A percentile compares a stretch with the other conserved stretches of the same genome.
phyloP scores from a whole-genome alignment of 1,140 invertebrate species.

The Neelides sp. region DNA sequence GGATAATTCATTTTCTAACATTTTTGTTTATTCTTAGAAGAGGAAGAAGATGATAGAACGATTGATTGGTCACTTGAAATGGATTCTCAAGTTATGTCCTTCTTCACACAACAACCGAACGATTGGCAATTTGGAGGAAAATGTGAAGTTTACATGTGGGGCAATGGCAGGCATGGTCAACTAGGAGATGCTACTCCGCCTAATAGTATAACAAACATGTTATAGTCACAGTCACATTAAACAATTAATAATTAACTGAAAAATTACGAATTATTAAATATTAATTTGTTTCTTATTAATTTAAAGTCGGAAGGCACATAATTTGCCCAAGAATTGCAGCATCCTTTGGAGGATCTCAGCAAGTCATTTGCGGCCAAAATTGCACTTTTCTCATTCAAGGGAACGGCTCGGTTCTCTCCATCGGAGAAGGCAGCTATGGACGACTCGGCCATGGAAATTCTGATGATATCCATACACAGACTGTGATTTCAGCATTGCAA shows the following conservation, averaged over 20 bases:
- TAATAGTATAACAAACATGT: too few species aligned
- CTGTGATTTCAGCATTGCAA: slow-evolving; percentile 51
- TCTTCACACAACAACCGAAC: slow-evolving; percentile 47
- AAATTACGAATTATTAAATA: neutral
- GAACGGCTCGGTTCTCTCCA: slow-evolving; percentile 45
- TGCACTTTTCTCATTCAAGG: slow-evolving; percentile 47
- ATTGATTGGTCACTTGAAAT: slow-evolving; percentile 45
- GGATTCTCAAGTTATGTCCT: slow-evolving; percentile 50
- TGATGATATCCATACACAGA: slow-evolving; percentile 46
- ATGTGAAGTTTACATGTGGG: slow-evolving; percentile 51
- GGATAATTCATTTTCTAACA: neutral
- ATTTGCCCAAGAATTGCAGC: slow-evolving; percentile 37
- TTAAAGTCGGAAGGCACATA: slow-evolving; percentile 34
- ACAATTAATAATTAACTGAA: slow-evolving; percentile 1
- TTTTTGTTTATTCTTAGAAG: neutral
- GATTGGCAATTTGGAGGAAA: slow-evolving; percentile 56
- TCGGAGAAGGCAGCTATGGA: slow-evolving; percentile 48
- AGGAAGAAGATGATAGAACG: slow-evolving; percentile 33
- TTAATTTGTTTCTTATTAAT: neutral
- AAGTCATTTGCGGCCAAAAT: slow-evolving; percentile 52
- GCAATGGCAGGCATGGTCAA: slow-evolving; percentile 51
- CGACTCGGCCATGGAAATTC: slow-evolving; percentile 46
- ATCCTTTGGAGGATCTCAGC: slow-evolving; percentile 41
- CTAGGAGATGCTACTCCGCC: slow-evolving; percentile 46
- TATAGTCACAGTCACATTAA: too few species aligned